Evolutionary conservation across 2,797 vertebrate genomes (phyloP), one percentile per base, ranked within the genome.

Genomic region (Craterocephalus amniculus): DNA sequence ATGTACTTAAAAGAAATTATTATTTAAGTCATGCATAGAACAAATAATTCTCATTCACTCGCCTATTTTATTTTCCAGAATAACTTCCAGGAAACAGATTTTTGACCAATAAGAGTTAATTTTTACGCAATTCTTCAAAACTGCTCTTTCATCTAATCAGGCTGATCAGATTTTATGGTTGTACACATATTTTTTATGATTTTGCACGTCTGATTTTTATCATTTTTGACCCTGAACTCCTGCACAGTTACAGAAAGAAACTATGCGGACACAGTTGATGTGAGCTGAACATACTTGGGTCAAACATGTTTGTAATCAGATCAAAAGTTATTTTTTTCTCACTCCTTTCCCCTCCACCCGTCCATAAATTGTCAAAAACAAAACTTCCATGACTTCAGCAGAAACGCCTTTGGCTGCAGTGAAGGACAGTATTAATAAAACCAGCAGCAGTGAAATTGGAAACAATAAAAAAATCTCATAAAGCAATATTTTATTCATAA

Each of bases 11-110:
- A 48, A 8, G 43, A 45, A 20, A 3, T 45, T 6, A n/a, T 63
- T 16, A 34, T 70, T 79, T 20, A 34, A 70, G 35, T 71, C 72
- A 48, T 70, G 45, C 24, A 74, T 85, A 71, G 57, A 58, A 38
- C 67, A 40, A 54, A 75, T 34, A 52, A 70, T 45, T 40, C 11
- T 34, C 49, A 2, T 61, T 72, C 74, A 72, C 31, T 74, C 62
- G 60, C 74, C 49, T 66, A 11, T 81, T 68, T 78, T 60, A 78
- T 78, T 82, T 87, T 85, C 79, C 70, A 61, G 43, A 31, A 48
- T 48, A 61, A 66, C 29, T 26, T 78, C 80, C 80, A 90, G 63
- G 79, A 78, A 78, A 75, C 67, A 67, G 18, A 11, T 45, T 38
- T 43, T 67, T 65, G 24, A 74, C 38, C 31, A 67, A 49, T 55